Evolutionary conservation across 23 tunicate genomes (phyloP).

Genomic region (Styela clava): DNA sequence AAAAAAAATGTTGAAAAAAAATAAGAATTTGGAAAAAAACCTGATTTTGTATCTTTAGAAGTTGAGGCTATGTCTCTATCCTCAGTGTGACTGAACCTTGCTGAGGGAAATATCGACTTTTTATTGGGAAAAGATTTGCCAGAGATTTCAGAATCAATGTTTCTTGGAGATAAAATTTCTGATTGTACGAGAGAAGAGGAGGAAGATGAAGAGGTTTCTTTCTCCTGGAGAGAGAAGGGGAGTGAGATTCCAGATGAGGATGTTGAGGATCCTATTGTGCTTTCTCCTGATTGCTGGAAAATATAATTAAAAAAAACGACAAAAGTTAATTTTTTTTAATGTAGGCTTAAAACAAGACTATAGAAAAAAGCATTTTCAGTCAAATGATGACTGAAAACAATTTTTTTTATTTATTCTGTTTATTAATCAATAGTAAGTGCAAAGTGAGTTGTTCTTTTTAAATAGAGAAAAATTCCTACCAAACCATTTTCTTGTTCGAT

Average conservation of each 20-base stretch:
- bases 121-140: neutral
- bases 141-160: neutral
- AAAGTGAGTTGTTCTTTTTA: too few relatives aligned
- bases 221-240: constrained; percentile 2
- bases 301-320: too few relatives aligned
- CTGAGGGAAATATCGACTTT: neutral
- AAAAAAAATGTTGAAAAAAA: too few relatives aligned
- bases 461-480: too few relatives aligned
- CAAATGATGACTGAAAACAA: too few relatives aligned
- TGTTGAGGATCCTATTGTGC: neutral
- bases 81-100: neutral
- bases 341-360: too few relatives aligned
- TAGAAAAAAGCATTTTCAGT: too few relatives aligned
- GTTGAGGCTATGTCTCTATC: neutral
- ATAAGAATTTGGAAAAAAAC: too few relatives aligned
- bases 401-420: too few relatives aligned
- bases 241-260: constrained; percentile 27
- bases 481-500: constrained; percentile 1
- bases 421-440: too few relatives aligned
- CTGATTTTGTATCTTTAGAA: neutral
- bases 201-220: neutral
- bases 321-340: too few relatives aligned
- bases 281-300: neutral
- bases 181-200: neutral
- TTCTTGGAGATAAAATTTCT: neutral